Conservation (phyloP, 2,888 invertebrate species). For the Zaprionus bogoriensis region DNA sequence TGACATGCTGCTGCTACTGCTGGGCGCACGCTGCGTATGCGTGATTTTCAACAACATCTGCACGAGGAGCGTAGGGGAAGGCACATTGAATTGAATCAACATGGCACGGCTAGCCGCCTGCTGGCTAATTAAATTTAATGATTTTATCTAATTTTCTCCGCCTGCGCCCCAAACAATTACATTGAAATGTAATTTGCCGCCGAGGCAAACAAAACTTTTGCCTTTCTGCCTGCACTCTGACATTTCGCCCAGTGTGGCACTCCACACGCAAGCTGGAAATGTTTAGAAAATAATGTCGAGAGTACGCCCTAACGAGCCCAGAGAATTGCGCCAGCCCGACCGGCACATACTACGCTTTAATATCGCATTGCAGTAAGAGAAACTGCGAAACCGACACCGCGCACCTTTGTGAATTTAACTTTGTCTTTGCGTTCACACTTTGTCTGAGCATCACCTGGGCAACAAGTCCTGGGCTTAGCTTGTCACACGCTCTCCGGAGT, state of each 20-base stretch:
- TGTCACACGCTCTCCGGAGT: no score
- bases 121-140: constrained; percentile 63
- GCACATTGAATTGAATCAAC: constrained; percentile 5
- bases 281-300: constrained; percentile 12
- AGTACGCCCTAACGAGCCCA: constrained; percentile 1
- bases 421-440: no score
- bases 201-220: constrained; percentile 32
- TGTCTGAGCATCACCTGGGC: no score
- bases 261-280: constrained; percentile 14
- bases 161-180: constrained; percentile 2
- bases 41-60: constrained; percentile 45
- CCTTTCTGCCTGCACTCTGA: constrained; percentile 24
- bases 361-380: no score
- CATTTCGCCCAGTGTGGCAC: constrained; percentile 36
- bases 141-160: constrained; percentile 48
- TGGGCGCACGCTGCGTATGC: constrained; percentile 57
- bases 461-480: no score
- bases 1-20: constrained; percentile 45
- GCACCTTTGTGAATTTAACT: no score
- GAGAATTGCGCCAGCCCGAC: not conserved
- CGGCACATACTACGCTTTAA: not conserved
- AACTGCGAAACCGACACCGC: no score
- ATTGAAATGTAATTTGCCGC: constrained; percentile 39
- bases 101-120: constrained; percentile 29
- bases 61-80: not conserved